Percentiles rank a stretch among this genome's conserved stretches.
Conservation (phyloP, 2,113 vertebrate genomes). For the Megalops atlanticus region DNA sequence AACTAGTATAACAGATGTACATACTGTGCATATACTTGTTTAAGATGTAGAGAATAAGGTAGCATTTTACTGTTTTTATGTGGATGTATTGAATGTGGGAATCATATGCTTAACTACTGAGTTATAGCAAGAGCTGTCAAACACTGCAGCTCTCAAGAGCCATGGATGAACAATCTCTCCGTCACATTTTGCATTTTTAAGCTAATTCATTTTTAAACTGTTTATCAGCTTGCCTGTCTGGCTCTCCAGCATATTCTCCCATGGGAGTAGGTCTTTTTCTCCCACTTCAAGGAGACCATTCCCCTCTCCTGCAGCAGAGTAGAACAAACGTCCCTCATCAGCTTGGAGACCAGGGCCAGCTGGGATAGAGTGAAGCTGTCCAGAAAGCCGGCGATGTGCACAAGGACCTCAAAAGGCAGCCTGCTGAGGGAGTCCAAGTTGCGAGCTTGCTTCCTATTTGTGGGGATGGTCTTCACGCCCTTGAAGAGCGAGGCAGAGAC, state of each 20-base stretch:
- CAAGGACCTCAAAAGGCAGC: slow-evolving; percentile 87
- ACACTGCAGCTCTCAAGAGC: too few species aligned
- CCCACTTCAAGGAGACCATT: slow-evolving; percentile 92
- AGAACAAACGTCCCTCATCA: slow-evolving; percentile 88
- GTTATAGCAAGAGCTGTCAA: too few species aligned
- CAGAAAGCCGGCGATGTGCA: slow-evolving; percentile 84
- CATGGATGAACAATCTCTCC: too few species aligned
- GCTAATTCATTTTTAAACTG: background rate
- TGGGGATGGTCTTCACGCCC: slow-evolving; percentile 45
- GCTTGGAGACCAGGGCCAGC: slow-evolving; percentile 83
- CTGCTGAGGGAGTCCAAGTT: slow-evolving; percentile 73
- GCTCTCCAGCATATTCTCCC: slow-evolving; percentile 84
- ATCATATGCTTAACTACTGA: too few species aligned
- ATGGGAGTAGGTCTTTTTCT: slow-evolving; percentile 85
- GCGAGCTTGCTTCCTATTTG: slow-evolving; percentile 48
- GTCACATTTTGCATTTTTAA: background rate
- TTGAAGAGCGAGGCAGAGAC: slow-evolving; percentile 67
- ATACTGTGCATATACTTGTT: too few species aligned
- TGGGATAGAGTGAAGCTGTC: slow-evolving; percentile 90
- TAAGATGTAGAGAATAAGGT: too few species aligned
- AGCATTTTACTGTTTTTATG: too few species aligned
- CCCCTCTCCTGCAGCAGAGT: slow-evolving; percentile 86
- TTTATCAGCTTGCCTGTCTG: slow-evolving; percentile 55
- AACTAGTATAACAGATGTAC: too few species aligned
- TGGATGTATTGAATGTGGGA: too few species aligned